Evolutionary conservation across 2,888 invertebrate species (phyloP).

Genomic region (Caradrina kadenii): DNA sequence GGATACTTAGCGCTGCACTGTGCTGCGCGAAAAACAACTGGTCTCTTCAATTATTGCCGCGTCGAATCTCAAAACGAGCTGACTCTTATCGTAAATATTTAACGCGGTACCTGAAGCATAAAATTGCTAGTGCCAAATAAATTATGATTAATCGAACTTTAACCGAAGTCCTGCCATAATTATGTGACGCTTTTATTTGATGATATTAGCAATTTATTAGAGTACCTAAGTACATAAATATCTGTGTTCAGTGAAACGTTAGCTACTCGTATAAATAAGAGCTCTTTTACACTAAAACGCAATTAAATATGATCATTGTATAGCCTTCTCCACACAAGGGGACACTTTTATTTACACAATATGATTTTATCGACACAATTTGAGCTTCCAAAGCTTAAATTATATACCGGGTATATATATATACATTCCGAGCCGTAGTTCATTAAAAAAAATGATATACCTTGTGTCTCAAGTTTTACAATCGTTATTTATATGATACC

Average conservation of each 20-base stretch:
- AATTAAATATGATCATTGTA: not conserved
- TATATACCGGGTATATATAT: too few species aligned
- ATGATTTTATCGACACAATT: too few species aligned
- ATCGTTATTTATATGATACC: too few species aligned
- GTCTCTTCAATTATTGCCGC: too few species aligned
- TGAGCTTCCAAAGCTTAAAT: too few species aligned
- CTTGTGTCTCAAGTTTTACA: too few species aligned
- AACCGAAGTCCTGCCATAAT: constrained; percentile 4
- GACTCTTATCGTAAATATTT: constrained; percentile 12
- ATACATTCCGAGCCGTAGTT: too few species aligned
- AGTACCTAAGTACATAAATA: constrained; percentile 4
- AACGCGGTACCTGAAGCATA: not conserved
- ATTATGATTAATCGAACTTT: constrained; percentile 14
- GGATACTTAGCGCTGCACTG: too few species aligned
- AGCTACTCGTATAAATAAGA: constrained; percentile 4
- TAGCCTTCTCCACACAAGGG: not conserved
- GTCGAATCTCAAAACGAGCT: too few species aligned
- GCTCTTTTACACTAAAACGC: not conserved
- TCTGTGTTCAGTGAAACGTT: not conserved
- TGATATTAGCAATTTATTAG: constrained; percentile 10
- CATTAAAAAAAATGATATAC: too few species aligned
- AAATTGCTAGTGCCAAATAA: constrained; percentile 5
- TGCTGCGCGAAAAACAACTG: too few species aligned
- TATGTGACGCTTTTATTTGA: constrained; percentile 4
- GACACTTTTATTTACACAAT: not conserved